Evolutionary conservation across 2,797 vertebrate species (phyloP), one percentile per base, ranked within the genome.

Genomic region (Channallabes apus): DNA sequence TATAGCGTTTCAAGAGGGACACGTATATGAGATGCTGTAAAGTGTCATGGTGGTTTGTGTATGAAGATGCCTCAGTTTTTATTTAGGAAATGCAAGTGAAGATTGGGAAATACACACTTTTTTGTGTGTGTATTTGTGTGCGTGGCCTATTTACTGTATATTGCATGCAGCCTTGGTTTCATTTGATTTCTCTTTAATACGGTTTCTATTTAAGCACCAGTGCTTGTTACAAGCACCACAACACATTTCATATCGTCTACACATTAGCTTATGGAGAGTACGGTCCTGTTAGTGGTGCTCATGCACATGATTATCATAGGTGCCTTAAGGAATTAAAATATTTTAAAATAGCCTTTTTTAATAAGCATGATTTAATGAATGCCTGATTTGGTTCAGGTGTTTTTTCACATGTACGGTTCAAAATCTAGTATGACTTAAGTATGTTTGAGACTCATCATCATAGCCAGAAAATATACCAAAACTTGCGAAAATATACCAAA

Each of bases 171-270:
- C 35, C 3, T 35, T 62, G 5, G n/a, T 24, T 79, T 61, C 58
- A 64, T 79, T 79, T 64, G 77, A 79, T 79, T 79, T 79, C 12
- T 54, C 51, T 62, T 41, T 17, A 46, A 65, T 80, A 51, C 18
- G 51, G 27, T 27, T 80, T 51, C n/a, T 41, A 20, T 65, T 51
- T 20, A 64, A 80, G 38, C 64, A 64, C 3, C 3, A 18, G 20
- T 24, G 22, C 38, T 65, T 80, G 78, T 64, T 15, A 64, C 29
- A n/a, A 64, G n/a, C 61, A 65, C 15, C 38, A 51, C n/a, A 64
- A 46, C 78, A 51, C 35, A 64, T 18, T 20, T 24, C 24, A 59
- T 56, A 56, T 56, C n/a, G n/a, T 75, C 73, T 5, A 8, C 20
- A 27, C n/a, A 18, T 56, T 29, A 56, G 73, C 27, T 78, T 15